Base-by-base conservation (phyloP, 2,797 vertebrate species). In the Naso thynnoides region DNA sequence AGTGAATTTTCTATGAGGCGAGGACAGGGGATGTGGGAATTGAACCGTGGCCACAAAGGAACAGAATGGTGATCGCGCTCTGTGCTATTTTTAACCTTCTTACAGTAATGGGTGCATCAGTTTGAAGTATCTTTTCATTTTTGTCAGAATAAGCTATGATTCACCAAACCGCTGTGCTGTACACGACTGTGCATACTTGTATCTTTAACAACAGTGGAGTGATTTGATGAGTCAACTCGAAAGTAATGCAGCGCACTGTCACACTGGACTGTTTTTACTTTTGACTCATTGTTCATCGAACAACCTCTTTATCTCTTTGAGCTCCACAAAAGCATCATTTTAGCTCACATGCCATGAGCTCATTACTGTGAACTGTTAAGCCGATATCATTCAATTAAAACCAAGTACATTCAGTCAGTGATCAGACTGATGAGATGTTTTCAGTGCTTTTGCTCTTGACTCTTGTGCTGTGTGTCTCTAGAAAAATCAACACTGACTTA, bases 151-250 rank as follows among this genome's bases (percentile, higher is more conserved):
- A 31, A 19, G 38, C n/a, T 67, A 1, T 52, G 36, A 41, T 45
- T 76, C 9, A 63, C 4, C 16, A 4, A 33, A 57, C 23, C 65
- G 38, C 54, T 16, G 18, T 15, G 31, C 33, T 26, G 1, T 8
- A 27, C 24, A 48, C 14, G 60, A 48, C 44, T 48, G 41, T 61
- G 44, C 33, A 7, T n/a, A 65, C 48, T 45, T 21, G 27, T 38
- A 23, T 61, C 5, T 33, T 9, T 24, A 56, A 23, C 44, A 73
- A 26, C 57, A 72, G 3, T 2, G 21, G 19, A 31, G 41, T n/a
- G 16, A 60, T 39, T 9, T 45, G 14, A 54, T 58, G 50, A 65
- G 45, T 75, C 41, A 29, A 29, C 18, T 41, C 19, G 72, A 56
- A 71, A 13, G 13, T 69, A 55, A 33, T 24, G 6, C 14, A 9